Percentiles rank a stretch among this genome's conserved stretches.
Evolutionary conservation across 2,113 vertebrate genomes (phyloP).

Genomic region (Lepisosteus oculatus): DNA sequence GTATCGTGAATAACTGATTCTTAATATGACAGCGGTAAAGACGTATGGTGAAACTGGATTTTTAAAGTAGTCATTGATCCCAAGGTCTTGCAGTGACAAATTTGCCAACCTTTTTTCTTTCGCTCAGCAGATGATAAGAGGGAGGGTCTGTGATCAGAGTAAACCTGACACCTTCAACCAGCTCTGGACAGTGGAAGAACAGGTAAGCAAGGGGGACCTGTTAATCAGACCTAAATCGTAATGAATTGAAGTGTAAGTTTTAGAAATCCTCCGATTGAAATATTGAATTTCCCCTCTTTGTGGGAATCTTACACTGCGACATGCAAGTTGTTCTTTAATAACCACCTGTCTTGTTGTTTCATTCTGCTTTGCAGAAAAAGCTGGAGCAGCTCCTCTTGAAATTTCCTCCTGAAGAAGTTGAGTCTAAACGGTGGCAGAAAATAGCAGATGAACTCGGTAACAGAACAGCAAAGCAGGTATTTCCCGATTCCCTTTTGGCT

Average conservation of each 20-base stretch:
- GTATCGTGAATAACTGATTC: no score
- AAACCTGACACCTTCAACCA: constrained; percentile 98
- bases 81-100: no score
- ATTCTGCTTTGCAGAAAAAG: constrained; percentile 77
- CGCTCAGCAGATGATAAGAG: constrained; percentile 86
- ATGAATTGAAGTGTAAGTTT: no score
- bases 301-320: no score
- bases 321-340: constrained; percentile 15
- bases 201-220: constrained; percentile 64
- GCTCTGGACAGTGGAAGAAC: constrained; percentile 94
- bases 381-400: constrained; percentile 92
- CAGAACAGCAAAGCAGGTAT: constrained; percentile 93
- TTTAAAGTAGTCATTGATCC: no score
- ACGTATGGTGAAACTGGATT: no score
- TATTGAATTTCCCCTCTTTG: no score
- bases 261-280: no score
- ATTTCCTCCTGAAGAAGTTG: constrained; percentile 93
- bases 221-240: no score
- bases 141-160: constrained; percentile 85
- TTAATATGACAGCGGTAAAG: no score
- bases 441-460: constrained; percentile 94
- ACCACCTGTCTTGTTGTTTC: constrained; percentile 8
- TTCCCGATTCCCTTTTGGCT: no score
- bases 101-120: constrained; percentile 30
- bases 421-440: constrained; percentile 97